phyloP scores from a whole-genome alignment of 2,888 invertebrate genomes.

The Agrilus cyanescens region DNA sequence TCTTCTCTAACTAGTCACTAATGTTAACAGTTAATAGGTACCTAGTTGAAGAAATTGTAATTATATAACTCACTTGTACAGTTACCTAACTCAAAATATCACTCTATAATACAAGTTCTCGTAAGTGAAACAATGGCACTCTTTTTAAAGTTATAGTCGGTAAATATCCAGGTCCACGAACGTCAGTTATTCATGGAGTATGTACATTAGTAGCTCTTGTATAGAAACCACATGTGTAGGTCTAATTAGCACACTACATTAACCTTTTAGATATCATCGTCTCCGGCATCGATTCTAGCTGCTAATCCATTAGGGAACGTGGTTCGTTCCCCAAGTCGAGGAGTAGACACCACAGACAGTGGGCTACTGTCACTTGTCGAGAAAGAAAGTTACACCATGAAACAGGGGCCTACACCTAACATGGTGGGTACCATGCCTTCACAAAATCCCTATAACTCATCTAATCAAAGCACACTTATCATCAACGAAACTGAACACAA shows the following conservation, averaged over 20 bases:
- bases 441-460: conserved; percentile 15
- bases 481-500: conserved; percentile 16
- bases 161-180: too few species aligned
- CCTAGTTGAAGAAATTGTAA: too few species aligned
- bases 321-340: conserved; percentile 20
- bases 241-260: conserved; percentile 1
- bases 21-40: too few species aligned
- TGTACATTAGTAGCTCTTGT: too few species aligned
- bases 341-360: conserved; percentile 25
- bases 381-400: conserved; percentile 23
- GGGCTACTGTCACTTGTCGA: conserved; percentile 34
- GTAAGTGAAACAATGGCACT: too few species aligned
- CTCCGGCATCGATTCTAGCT: conserved; percentile 27
- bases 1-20: too few species aligned
- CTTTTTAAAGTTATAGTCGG: too few species aligned
- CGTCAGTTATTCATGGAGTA: too few species aligned
- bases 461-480: conserved; percentile 14
- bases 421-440: conserved; percentile 34
- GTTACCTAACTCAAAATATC: too few species aligned
- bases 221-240: background rate
- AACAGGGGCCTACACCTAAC: conserved; percentile 17
- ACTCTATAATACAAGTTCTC: too few species aligned
- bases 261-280: conserved; percentile 25
- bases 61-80: too few species aligned
- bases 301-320: conserved; percentile 32